These are phyloP conservation scores for Pristionchus entomophagus DNA, from an alignment of 2,888 invertebrate genomes.

Conservation along the genomic window DNA sequence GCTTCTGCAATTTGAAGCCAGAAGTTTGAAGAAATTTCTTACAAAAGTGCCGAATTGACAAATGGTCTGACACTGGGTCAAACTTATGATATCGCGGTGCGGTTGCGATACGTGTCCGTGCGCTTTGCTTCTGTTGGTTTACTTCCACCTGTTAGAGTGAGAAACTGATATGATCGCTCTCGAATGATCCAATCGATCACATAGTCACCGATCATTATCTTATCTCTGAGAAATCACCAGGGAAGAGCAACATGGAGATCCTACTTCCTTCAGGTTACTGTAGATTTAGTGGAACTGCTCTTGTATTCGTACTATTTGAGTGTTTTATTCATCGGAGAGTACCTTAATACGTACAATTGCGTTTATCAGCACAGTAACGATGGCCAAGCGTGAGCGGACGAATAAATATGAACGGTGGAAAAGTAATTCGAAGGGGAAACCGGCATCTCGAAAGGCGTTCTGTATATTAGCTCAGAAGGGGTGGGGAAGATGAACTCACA, in stretches of 20 bases:
- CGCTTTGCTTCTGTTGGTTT: neutral
- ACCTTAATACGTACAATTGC: neutral
- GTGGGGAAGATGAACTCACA: neutral
- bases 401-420: neutral
- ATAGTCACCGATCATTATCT: neutral
- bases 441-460: slow-evolving; percentile 35
- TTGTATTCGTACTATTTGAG: no score
- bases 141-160: neutral
- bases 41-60: neutral
- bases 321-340: no score
- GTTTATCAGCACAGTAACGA: slow-evolving; percentile 13
- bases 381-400: neutral
- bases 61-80: neutral
- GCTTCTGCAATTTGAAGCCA: neutral
- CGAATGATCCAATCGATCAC: neutral
- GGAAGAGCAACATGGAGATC: neutral
- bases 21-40: neutral
- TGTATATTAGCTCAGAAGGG: slow-evolving; percentile 8
- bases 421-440: neutral
- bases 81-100: neutral
- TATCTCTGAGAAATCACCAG: neutral
- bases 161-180: neutral
- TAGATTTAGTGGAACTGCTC: no score
- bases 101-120: neutral
- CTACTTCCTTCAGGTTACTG: neutral